Evolutionary conservation across 2,888 invertebrate species (phyloP).

Genomic region (Rotaria macrura): DNA sequence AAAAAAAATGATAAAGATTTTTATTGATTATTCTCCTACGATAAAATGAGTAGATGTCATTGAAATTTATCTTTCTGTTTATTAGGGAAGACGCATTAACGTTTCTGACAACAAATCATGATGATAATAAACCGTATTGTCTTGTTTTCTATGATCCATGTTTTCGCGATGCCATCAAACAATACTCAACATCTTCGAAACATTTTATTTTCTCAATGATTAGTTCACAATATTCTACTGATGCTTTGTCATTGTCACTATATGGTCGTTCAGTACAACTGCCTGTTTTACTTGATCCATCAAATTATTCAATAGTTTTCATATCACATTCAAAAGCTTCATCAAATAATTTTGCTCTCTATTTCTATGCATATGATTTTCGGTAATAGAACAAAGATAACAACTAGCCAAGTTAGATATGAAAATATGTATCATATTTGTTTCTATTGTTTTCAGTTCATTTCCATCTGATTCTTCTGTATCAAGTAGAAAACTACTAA

Average conservation of each 20-base stretch:
- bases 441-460: neutral
- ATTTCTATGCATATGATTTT: neutral
- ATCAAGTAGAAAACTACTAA: neutral
- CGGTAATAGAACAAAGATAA: neutral
- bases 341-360: neutral
- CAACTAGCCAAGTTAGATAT: too few species aligned
- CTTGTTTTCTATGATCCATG: conserved; percentile 3
- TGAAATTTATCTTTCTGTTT: neutral
- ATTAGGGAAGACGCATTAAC: neutral
- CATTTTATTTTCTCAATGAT: neutral
- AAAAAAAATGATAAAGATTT: too few species aligned
- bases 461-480: neutral
- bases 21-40: too few species aligned
- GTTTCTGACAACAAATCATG: neutral
- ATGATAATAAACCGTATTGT: neutral
- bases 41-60: too few species aligned
- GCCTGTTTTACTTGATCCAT: neutral
- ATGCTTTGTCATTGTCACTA: neutral
- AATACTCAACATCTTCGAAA: neutral
- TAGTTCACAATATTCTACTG: too few species aligned
- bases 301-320: neutral
- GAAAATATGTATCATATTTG: too few species aligned
- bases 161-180: neutral
- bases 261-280: neutral
- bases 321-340: neutral